These are phyloP conservation scores for Watsonalla cultraria DNA, from an alignment of 2,888 invertebrate genomes.

Conservation along the genomic window DNA sequence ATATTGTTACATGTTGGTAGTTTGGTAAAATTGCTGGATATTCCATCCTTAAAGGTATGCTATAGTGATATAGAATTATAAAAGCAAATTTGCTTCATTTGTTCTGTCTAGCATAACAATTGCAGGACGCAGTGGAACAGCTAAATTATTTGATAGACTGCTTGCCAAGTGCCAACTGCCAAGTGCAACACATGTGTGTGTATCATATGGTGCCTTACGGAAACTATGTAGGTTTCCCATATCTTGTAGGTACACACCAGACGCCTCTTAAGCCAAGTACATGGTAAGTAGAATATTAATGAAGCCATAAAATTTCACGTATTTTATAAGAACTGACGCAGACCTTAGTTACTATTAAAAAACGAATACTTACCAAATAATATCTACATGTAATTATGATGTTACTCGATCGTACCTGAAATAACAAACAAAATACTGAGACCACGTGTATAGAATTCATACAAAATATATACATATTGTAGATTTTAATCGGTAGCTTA, in stretches of 20 bases:
- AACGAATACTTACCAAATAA: no score
- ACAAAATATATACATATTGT: background rate
- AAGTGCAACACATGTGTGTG: background rate
- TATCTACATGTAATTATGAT: no score
- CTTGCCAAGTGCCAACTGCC: conserved; percentile 8
- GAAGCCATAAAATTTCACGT: no score
- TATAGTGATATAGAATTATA: conserved; percentile 11
- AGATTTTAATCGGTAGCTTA: background rate
- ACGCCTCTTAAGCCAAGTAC: no score
- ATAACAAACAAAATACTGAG: no score
- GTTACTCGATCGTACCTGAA: no score
- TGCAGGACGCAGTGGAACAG: no score
- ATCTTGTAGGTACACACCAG: background rate
- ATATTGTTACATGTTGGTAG: background rate
- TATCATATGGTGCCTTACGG: background rate
- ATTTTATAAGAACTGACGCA: no score
- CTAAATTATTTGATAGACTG: conserved; percentile 7
- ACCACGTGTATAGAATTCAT: no score
- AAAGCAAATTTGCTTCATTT: background rate
- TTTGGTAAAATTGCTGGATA: background rate
- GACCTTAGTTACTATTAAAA: no score
- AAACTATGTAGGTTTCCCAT: background rate
- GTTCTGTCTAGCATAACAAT: no score
- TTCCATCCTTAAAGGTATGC: background rate
- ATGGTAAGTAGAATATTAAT: no score